Base-by-base conservation (phyloP, 2,888 invertebrate species). In the Apotomis betuletana region DNA sequence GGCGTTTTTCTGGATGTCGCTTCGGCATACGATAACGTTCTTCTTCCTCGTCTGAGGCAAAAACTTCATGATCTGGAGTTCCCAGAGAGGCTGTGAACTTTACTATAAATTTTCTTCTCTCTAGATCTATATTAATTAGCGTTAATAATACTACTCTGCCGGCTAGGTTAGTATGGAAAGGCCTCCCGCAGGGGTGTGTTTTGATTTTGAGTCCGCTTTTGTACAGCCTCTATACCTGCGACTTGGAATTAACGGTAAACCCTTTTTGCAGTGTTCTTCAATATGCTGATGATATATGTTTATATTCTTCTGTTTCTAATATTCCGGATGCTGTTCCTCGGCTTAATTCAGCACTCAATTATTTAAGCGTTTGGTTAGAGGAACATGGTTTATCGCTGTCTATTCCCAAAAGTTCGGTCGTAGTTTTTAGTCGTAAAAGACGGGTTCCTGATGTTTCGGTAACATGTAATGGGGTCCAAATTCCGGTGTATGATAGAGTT, bases 21-120 rank as follows among this genome's bases (percentile, higher is more conserved):
- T 0, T 69, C 79, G 1, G 81, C 80, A 4, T 81, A 80, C 65
- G 80, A 81, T 46, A 78, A 75, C 64, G 78, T 80, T 5, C 68
- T 67, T 27, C 72, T 77, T 70, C 75, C 75, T 10, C 36, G 76
- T 6, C 77, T 79, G 64, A 77, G 71, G 51, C 62, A 75, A 4
- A 81, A 78, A 67, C n/a, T 80, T 61, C 68, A 61, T 2, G 51
- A 76, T n/a, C 27, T 61, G 27, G 15, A 27, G 10, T 46, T 61
- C 3, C 61, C 61, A 8, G 38, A 3, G 52, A 63, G 62, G 38
- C n/a, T 63, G 38, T 27, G 27, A 27, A 27, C 27, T 27, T 27
- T 27, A 27, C 27, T 27, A 27, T 27, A 27, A 27, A 27, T 27
- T 27, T 27, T 27, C 27, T 27, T 27, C 27, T 27, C 27, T 71